These are phyloP conservation scores for Agriopis aurantiaria DNA, from an alignment of 2,888 invertebrate species.

Conservation along the genomic window DNA sequence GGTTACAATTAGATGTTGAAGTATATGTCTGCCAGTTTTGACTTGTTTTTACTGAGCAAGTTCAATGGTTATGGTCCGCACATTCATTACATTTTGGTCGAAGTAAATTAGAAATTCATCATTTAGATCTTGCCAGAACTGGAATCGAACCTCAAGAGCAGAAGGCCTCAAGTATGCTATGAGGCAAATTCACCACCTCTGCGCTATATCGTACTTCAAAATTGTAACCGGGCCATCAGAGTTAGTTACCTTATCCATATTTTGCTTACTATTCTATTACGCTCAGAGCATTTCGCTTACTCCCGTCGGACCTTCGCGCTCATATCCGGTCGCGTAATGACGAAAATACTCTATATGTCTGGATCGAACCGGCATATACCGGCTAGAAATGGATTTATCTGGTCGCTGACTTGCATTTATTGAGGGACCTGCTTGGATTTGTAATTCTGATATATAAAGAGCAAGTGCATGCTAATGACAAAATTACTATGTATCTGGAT, in stretches of 20 bases:
- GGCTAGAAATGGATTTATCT: constrained; percentile 21
- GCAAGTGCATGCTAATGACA: constrained; percentile 48
- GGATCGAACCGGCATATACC: constrained; percentile 18
- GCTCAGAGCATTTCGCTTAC: constrained; percentile 2
- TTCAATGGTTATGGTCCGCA: too few species aligned
- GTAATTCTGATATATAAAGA: background rate
- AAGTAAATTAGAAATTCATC: too few species aligned
- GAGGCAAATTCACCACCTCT: too few species aligned
- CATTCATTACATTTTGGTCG: too few species aligned
- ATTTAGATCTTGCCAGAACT: too few species aligned
- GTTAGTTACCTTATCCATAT: background rate
- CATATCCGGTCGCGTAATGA: constrained; percentile 62
- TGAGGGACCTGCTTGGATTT: background rate
- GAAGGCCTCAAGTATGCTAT: too few species aligned
- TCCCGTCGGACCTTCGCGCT: constrained; percentile 49
- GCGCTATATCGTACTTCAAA: too few species aligned
- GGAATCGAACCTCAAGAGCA: too few species aligned
- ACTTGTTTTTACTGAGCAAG: too few species aligned
- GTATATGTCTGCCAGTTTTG: too few species aligned
- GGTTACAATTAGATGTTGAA: too few species aligned
- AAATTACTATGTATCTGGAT: constrained; percentile 41
- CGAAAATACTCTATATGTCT: constrained; percentile 44
- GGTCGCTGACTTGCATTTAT: background rate
- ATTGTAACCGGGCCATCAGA: too few species aligned
- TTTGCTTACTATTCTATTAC: background rate